A percentile compares a stretch with the other conserved stretches of the same genome.
These are phyloP conservation scores for Belgica antarctica DNA, from an alignment of 2,888 invertebrate genomes.

Conservation along the genomic window DNA sequence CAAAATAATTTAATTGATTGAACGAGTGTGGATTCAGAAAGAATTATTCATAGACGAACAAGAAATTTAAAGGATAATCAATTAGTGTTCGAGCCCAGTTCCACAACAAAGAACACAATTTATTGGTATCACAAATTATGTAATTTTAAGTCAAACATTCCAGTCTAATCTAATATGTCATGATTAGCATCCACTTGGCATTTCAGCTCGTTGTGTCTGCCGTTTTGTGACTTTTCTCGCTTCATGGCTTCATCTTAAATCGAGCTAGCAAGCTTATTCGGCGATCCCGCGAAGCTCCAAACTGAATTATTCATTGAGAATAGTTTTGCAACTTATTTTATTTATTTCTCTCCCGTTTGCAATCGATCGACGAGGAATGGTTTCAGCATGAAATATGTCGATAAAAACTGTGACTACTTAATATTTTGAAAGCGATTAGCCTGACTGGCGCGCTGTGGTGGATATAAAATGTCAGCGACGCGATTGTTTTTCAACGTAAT, in stretches of 20 bases:
- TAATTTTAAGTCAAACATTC: background rate
- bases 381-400: background rate
- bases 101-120: background rate
- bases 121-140: slow-evolving; percentile 9
- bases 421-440: background rate
- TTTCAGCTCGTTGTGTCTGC: background rate
- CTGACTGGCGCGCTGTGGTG: too few species aligned
- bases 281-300: slow-evolving; percentile 12
- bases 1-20: slow-evolving; percentile 23
- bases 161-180: slow-evolving; percentile 36
- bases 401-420: background rate
- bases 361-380: slow-evolving; percentile 10
- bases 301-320: slow-evolving; percentile 34
- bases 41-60: background rate
- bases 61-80: background rate
- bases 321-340: slow-evolving; percentile 29
- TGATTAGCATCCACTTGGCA: slow-evolving; percentile 14
- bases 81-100: slow-evolving; percentile 1
- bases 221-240: background rate
- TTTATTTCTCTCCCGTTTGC: background rate
- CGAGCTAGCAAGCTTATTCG: background rate
- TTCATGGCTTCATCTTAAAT: background rate
- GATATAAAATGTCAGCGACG: slow-evolving; percentile 38
- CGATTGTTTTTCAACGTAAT: slow-evolving; percentile 38
- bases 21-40: slow-evolving; percentile 23